Percentiles rank a stretch among this genome's conserved stretches.
These are phyloP conservation scores for Orgyia antiqua DNA, from an alignment of 2,888 invertebrate species.

Conservation along the genomic window DNA sequence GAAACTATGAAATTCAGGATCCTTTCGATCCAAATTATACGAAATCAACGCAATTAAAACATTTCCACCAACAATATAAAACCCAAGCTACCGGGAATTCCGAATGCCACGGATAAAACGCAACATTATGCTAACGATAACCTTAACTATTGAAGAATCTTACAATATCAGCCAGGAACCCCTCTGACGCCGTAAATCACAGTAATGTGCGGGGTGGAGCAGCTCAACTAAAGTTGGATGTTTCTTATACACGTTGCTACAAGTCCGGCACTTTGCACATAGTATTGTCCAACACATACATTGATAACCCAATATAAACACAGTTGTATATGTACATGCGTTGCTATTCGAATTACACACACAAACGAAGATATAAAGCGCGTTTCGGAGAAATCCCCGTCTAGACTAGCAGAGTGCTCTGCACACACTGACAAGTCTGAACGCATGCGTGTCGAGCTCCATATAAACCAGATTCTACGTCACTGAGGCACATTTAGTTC, in stretches of 20 bases:
- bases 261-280: constrained; percentile 25
- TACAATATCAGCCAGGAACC: constrained; percentile 19
- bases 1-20: constrained; percentile 19
- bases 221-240: constrained; percentile 24
- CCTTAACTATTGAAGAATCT: constrained; percentile 16
- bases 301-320: constrained; percentile 21
- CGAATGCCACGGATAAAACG: constrained; percentile 34
- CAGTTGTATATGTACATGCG: constrained; percentile 24
- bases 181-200: constrained; percentile 20
- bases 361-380: constrained; percentile 32
- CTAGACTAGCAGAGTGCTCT: constrained; percentile 36
- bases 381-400: constrained; percentile 57
- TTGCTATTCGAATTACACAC: constrained; percentile 21
- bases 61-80: constrained; percentile 39
- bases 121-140: constrained; percentile 21
- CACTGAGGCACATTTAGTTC: constrained; percentile 41
- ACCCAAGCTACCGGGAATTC: constrained; percentile 47
- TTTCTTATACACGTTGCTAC: constrained; percentile 44
- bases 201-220: constrained; percentile 28
- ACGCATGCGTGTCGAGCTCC: constrained; percentile 34
- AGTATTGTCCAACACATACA: constrained; percentile 35
- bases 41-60: constrained; percentile 25
- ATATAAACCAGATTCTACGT: constrained; percentile 36
- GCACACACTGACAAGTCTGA: constrained; percentile 46
- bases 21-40: constrained; percentile 27